Evolutionary conservation across 2,113 vertebrate genomes (phyloP), one percentile per base, ranked within the genome.

Genomic region (Stegostoma tigrinum): DNA sequence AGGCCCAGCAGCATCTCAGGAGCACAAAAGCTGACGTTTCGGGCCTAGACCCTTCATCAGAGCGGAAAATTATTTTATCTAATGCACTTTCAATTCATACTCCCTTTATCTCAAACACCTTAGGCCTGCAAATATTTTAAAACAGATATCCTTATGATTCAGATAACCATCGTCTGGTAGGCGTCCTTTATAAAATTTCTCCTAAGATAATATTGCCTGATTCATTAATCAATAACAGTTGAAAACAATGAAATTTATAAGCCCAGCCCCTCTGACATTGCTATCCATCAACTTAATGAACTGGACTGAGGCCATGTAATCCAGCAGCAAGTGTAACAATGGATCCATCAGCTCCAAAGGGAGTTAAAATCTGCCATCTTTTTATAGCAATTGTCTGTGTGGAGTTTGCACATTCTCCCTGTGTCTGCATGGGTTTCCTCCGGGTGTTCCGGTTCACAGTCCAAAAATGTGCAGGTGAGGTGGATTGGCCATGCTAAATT

Each of bases 201-300:
- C 94, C 67, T 95, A 0, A 15, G 66, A 72, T 5, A 72, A 72
- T 95, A 52, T 52, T 72, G 66, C n/a, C 67, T 34, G 94, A 72
- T 95, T 72, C 15, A 42, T 95, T 30, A 30, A 72, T 61, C 67
- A 42, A 68, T 38, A 45, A 66, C 23, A 12, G 67, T 38, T 70
- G 38, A 52, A 93, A 38, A 93, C 89, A 93, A 93, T 83, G 80
- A 38, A 61, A 90, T 95, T 95, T 68, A 48, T 68, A 15, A 52
- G 23, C 93, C 93, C 42, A 70, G 12, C 7, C 67, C 55, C 38
- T 72, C 52, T 10, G 45, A 27, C 14, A 24, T 72, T 72, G 15
- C 42, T 61, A 95, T 95, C 67, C 67, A 94, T 70, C 93, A 70
- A 68, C 72, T 95, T 72, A 72, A 95, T 95, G 68, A 95, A 95